Evolutionary conservation across 2,113 vertebrate species (phyloP), one percentile per base, ranked within the genome.

Genomic region (Girardinichthys multiradiatus): DNA sequence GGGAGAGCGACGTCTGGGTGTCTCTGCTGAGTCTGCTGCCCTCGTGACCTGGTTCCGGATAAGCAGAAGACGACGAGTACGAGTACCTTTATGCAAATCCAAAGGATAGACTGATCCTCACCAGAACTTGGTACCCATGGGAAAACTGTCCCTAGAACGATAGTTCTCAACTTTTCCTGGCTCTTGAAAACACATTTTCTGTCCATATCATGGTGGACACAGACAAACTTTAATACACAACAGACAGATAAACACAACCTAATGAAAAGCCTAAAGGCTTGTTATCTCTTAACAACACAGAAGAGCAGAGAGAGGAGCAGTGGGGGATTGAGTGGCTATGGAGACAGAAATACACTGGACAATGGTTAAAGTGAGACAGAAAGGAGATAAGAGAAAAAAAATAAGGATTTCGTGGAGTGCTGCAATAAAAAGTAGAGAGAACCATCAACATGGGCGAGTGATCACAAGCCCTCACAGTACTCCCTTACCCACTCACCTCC

Each of bases 251-350:
- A 31, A 24, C 60, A 64, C 81, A 76, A 70, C 51, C 30, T 80
- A 76, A 86, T 88, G 60, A 76, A 77, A 79, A 72, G 51, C 79
- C 74, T 27, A 57, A 81, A 75, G 69, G 82, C 76, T 51, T 31
- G 24, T 64, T 80, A 68, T 76, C 71, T 65, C 58, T 74, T 28
- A 72, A 30, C 33, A 76, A 42, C 35, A 77, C 15, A 14, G 66
- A 39, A 54, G 37, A 42, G 57, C 66, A 42, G n/a, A 68, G 70
- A 48, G 30, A 45, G 24, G 26, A 12, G 57, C 26, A 33, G 17
- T 19, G 42, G 42, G 42, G 42, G 14, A 45, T 14, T 7, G 42
- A 45, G 39, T 21, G 29, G 4, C 17, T 7, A 4, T 19, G 27
- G 51, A 45, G 74, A 73, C 58, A 72, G 62, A 84, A 72, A 72